Percentiles rank a stretch among this genome's conserved stretches.
phyloP scores from a whole-genome alignment of 2,797 vertebrate genomes.

The Capromys pilorides region DNA sequence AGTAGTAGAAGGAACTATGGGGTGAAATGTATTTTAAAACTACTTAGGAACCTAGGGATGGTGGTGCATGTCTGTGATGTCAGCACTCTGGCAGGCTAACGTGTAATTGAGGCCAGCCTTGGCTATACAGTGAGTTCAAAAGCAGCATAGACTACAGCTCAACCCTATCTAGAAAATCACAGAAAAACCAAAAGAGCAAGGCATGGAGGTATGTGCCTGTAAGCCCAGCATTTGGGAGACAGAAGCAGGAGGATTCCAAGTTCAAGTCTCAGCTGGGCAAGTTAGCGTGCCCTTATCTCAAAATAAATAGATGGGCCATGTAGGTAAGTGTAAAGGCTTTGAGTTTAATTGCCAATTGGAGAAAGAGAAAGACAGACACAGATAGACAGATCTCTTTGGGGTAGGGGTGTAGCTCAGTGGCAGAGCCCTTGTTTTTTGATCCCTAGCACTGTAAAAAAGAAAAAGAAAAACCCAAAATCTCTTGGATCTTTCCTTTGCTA shows the following conservation, averaged over 20 bases:
- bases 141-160: background rate
- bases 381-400: background rate
- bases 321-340: background rate
- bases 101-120: background rate
- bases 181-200: background rate
- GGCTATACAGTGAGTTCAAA: background rate
- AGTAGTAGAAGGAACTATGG: background rate
- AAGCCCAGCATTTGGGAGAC: background rate
- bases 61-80: background rate
- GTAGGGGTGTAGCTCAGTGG: background rate
- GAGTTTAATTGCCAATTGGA: background rate
- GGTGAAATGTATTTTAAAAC: background rate
- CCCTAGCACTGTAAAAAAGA: background rate
- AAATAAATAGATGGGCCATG: background rate
- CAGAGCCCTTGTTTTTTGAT: background rate
- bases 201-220: background rate
- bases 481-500: background rate
- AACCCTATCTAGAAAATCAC: background rate
- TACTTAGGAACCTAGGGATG: background rate
- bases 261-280: background rate
- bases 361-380: background rate
- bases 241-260: background rate
- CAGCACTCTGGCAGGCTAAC: background rate
- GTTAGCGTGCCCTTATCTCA: background rate
- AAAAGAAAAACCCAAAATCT: background rate